phyloP scores from a whole-genome alignment of 2,797 vertebrate genomes.

The Microhierax caerulescens region DNA sequence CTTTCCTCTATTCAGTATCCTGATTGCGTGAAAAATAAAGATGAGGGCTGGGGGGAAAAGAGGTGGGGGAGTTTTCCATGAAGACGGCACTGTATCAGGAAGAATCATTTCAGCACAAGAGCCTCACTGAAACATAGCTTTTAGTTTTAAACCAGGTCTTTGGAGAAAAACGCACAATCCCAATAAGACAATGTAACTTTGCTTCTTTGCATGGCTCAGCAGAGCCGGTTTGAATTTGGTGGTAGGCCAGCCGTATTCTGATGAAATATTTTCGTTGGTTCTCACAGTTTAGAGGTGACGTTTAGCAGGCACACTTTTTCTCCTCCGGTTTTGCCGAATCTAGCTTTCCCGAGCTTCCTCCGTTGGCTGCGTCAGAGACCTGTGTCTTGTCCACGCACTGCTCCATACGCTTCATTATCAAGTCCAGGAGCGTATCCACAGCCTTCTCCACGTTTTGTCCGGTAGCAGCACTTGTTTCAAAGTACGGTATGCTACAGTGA shows the following conservation, averaged over 20 bases:
- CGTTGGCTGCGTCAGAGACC: constrained; percentile 78
- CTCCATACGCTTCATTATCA: constrained; percentile 98
- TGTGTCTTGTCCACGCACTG: constrained; percentile 90
- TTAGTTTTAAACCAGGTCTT: background rate
- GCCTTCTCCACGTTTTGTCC: constrained; percentile 89
- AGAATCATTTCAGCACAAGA: background rate
- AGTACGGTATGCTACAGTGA: constrained; percentile 87
- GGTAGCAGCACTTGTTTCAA: constrained; percentile 92
- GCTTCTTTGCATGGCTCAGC: background rate
- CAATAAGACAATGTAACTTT: background rate
- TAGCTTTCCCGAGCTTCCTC: constrained; percentile 83
- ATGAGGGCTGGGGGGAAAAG: background rate
- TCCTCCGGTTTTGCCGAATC: constrained; percentile 69
- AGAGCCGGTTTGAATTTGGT: background rate
- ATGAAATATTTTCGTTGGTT: background rate
- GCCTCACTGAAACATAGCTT: background rate
- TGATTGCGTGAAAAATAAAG: background rate
- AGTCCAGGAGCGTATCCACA: constrained; percentile 89
- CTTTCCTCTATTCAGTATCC: background rate
- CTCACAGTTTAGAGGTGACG: background rate
- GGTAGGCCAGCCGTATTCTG: background rate
- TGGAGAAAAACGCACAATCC: background rate
- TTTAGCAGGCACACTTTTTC: constrained; percentile 92
- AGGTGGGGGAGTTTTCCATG: background rate
- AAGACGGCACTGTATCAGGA: background rate